Base-by-base conservation (phyloP, 92 coral and sea anemone species). In the Desmophyllum pertusum region DNA sequence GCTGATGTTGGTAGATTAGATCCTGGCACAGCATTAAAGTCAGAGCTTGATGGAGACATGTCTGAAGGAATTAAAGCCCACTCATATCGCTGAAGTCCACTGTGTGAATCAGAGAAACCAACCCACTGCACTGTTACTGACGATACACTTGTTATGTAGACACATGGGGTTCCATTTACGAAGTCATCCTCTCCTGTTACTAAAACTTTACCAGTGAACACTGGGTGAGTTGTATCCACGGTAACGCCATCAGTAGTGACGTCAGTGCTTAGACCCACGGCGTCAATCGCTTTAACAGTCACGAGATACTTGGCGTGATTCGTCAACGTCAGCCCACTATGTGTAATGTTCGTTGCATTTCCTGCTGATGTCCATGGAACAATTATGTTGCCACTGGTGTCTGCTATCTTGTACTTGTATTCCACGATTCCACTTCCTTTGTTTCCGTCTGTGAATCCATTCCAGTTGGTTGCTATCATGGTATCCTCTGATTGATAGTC, bases 341-440 rank as follows among this genome's bases (percentile, higher is more conserved):
- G 92, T 4, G 92, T 89, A 11, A 90, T 62, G 3, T 85, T 85
- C 17, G 98, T 94, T 52, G 81, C 91, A 52, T 86, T 85, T 14
- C 97, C 98, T 3, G 88, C 86, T 30, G 99, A 92, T 6, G 92
- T 89, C 99, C 98, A 97, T 40, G 89, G 80, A 61, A 88, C 89
- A 18, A 92, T 73, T 33, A 51, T 52, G 81, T 57, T 70, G 37
- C 91, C 91, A 72, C 68, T 86, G 43, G 55, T 86, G 65, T 94
- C 91, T 69, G 85, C 83, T 10, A 97, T 50, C 76, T 84, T 83
- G 91, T 97, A 94, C 69, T 85, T 88, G 45, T 94, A 97, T 33
- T 90, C 98, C 9, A 67, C 88, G 27, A 97, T 83, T n/a, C 99
- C 99, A 75, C 99, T 94, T 19, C 99, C 99, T 42, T 87, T 87